Base-by-base conservation (phyloP, 1,140 invertebrate genomes). In the Pemphigus obesinymphae region DNA sequence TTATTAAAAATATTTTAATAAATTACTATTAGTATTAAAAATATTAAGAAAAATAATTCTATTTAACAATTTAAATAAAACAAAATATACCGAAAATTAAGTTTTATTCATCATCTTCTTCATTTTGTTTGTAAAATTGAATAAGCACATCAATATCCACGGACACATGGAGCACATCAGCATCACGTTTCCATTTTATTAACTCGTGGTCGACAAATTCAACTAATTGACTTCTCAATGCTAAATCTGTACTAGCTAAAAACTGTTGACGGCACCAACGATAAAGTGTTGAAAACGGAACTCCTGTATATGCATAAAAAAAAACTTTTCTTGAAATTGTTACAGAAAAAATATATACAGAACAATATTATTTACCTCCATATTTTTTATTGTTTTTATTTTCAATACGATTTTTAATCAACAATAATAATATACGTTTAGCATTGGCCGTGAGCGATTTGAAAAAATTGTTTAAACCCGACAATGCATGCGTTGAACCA, bases 161-260 rank as follows among this genome's bases (percentile, higher is more conserved):
- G 10, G 95, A 94, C 86, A 97, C 95, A 6, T 90, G 85, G 13
- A 97, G 87, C 85, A 93, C 91, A 86, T 97, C 95, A 20, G 88
- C 87, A 78, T 90, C 93, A 84, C 94, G 91, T 85, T 93, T 94
- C 23, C 90, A 91, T 87, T 92, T 93, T 0, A 97, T 90, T 73
- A 98, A 88, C 86, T 96, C 95, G 87, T 98, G 97, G 88, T 98
- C 96, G 63, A 94, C 88, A 87, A 97, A 98, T 89, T 98, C 97
- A 1, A 93, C 96, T 2, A 98, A 88, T 85, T 97, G 96, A 5
- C 95, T 92, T 83, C 95, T 89, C 43, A 98, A 86, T 1, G 94
- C 95, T 15, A 93, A 88, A 88, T 98, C 96, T 4, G 94, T 95
- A 86, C 94, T 97, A 0, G 97, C 96, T 2, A 97, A 87, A 87